Conservation (phyloP, 2,797 vertebrate genomes). For the Phylloscopus collybita region DNA sequence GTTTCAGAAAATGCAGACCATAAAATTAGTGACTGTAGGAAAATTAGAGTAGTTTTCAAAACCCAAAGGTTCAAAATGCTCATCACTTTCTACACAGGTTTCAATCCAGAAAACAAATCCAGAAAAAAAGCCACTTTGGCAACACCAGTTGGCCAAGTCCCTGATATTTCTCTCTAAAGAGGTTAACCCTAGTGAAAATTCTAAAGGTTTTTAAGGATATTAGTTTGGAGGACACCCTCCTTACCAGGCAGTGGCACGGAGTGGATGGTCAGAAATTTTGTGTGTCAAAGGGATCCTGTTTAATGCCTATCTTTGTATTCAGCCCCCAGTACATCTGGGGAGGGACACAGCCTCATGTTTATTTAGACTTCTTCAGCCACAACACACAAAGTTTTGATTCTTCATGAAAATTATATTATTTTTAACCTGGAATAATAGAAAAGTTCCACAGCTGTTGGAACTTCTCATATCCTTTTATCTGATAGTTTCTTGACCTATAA, state of each 20-base stretch:
- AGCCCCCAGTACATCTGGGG: accelerated
- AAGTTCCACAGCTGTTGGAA: background rate
- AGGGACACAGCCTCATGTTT: background rate
- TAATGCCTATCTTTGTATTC: background rate
- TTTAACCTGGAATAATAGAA: background rate
- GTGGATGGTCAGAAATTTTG: background rate
- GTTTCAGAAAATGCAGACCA: background rate
- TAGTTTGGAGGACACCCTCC: background rate
- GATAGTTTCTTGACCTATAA: background rate
- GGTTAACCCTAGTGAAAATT: background rate
- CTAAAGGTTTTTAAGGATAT: background rate
- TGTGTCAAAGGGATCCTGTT: background rate
- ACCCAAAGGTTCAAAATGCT: background rate
- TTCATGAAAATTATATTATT: background rate
- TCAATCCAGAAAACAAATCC: background rate
- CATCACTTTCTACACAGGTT: background rate
- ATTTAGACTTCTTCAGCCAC: background rate
- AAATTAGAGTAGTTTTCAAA: background rate
- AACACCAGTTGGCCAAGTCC: background rate
- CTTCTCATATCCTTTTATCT: background rate
- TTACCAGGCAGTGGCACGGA: accelerated
- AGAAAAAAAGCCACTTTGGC: background rate
- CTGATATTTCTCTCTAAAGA: background rate
- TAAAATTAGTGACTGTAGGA: background rate
- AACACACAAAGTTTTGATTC: background rate